phyloP scores from a whole-genome alignment of 2,113 vertebrate genomes.

The Chiloscyllium plagiosum region DNA sequence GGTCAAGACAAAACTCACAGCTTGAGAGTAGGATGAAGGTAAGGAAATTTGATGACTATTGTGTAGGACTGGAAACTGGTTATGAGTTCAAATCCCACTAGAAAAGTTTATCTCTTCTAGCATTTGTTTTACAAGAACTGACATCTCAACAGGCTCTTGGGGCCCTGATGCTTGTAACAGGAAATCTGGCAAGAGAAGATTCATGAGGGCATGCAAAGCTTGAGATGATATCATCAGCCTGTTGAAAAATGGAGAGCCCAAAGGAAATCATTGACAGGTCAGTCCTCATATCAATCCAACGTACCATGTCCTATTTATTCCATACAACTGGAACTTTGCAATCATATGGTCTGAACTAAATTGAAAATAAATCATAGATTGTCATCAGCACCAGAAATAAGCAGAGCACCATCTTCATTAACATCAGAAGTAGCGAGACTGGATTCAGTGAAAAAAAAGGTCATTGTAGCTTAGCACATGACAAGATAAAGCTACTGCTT shows the following conservation, averaged over 20 bases:
- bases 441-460: not conserved
- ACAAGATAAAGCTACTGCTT: not conserved
- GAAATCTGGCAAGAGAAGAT: not conserved
- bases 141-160: not conserved
- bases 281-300: no score
- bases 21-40: not conserved
- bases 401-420: not conserved
- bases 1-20: not conserved
- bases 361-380: not conserved
- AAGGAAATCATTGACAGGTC: no score
- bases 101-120: not conserved
- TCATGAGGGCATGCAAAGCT: not conserved
- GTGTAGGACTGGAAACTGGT: not conserved
- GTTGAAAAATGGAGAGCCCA: no score
- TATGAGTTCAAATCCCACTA: not conserved
- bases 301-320: no score
- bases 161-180: not conserved
- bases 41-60: not conserved
- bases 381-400: not conserved
- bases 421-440: not conserved
- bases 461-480: no score
- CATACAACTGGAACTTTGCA: not conserved
- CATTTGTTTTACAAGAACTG: not conserved
- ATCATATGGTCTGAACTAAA: not conserved
- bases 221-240: no score